Evolutionary conservation across 2,797 vertebrate species (phyloP), one percentile per base, ranked within the genome.

Genomic region (Heliangelus exortis): DNA sequence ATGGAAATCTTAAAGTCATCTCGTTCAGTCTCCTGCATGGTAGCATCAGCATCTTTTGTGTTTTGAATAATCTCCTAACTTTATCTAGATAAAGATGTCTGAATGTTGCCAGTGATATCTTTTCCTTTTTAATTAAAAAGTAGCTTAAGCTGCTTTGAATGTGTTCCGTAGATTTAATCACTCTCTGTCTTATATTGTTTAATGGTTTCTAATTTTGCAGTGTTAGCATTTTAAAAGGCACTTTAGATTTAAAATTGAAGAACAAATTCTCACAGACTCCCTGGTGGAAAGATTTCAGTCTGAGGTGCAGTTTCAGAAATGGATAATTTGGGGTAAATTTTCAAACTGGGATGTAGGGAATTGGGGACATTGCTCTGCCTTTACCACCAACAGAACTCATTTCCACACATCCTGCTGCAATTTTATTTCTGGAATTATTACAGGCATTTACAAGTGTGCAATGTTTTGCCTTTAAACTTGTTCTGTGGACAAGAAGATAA

Each of bases 91-190:
- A 92, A 97, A 96, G 94, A 96, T 95, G 95, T 97, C 96, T 97
- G 97, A 97, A 96, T 95, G 97, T 97, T 97, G 95, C 95, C 96
- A 96, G 89, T 97, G 96, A 97, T 97, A 97, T 97, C 93, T 95
- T 96, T 96, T 97, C 91, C 96, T 97, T 97, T 98, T 98, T 98
- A 98, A 98, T 98, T 98, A 98, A 97, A 98, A 98, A 97, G 97
- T 96, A 96, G 94, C 97, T 97, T 98, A 97, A 97, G 97, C 96
- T 95, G 95, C 94, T 97, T 96, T 96, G 92, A 96, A 96, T 97
- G 90, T 97, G 86, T 98, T 97, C 96, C 88, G 97, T 97, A 97
- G 97, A 97, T 97, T 97, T 98, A 98, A 98, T 98, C 97, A 97
- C 96, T 97, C 91, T 96, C 97, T 96, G 96, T 94, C 92, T 97